Conservation (phyloP, 2,113 vertebrate genomes). For the Ondatra zibethicus region DNA sequence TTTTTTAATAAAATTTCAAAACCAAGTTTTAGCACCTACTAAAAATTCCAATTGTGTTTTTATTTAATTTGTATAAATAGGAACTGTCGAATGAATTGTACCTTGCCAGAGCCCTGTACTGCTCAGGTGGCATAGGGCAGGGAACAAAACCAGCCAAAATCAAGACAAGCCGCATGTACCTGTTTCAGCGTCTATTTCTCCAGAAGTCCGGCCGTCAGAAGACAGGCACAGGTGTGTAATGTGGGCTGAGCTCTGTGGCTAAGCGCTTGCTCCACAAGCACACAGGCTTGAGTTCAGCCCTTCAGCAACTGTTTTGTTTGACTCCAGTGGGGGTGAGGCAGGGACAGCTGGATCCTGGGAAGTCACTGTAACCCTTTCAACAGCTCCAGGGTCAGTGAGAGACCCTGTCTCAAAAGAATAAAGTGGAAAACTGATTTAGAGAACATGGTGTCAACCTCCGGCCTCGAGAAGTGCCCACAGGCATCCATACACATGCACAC, state of each 20-base stretch:
- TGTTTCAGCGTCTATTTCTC: background rate
- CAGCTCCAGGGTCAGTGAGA: background rate
- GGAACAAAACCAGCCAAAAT: background rate
- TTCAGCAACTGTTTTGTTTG: background rate
- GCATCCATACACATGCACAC: background rate
- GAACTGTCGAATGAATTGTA: background rate
- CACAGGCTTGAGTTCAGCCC: background rate
- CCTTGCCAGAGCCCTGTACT: background rate
- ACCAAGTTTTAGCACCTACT: conserved; percentile 88
- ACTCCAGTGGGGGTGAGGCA: background rate
- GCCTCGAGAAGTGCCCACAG: background rate
- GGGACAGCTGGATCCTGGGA: background rate
- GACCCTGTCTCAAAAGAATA: background rate
- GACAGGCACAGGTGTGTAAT: background rate
- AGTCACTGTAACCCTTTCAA: background rate
- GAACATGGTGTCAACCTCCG: background rate
- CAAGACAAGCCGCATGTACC: background rate
- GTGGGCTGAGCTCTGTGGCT: no score
- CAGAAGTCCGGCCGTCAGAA: background rate
- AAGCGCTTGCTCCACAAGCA: no score
- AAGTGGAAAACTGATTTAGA: background rate
- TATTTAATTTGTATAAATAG: conserved; percentile 65
- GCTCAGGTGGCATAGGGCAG: background rate
- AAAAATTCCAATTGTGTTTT: conserved; percentile 78
- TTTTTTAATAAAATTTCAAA: conserved; percentile 92